Evolutionary conservation across 2,797 vertebrate genomes (phyloP), one percentile per base, ranked within the genome.

Genomic region (Microchirus variegatus): DNA sequence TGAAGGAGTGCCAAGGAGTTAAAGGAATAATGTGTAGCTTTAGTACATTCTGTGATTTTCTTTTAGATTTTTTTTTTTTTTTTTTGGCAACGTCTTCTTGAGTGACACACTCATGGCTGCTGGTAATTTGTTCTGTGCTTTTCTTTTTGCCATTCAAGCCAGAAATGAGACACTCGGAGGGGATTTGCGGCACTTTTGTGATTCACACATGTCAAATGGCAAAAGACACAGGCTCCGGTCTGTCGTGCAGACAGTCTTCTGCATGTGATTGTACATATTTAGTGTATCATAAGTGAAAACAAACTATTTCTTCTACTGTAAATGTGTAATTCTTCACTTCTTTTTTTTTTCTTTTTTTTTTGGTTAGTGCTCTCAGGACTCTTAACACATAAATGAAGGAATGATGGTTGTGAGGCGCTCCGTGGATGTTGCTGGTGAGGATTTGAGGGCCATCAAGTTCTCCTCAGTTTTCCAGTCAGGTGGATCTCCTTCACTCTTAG

Each of bases 281-380:
- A 95, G 95, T 97, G 96, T 98, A 97, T 96, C 95, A 97, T 97
- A 98, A 94, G 88, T 95, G 90, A 91, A 91, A 92, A 88, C 86
- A 88, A 91, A 89, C 86, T 92, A 91, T 93, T 93, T 92, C 92
- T 95, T 96, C 95, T 86, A 92, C 94, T 96, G 93, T 97, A 93
- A 94, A 95, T 96, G 94, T 95, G 95, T 96, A 95, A 90, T 89
- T 90, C 95, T 95, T 96, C 96, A 94, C 93, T 95, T 91, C 93
- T 92, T 93, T 96, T 78, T 13, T 62, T 69, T 76, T 57, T 14
- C 57, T 80, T 75, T 79, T 60, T 80, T 74, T 78, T 90, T 95
- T 2, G 78, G 88, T 96, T 97, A 96, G 95, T 96, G 96, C 96
- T 97, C 97, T 99, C 97, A 99, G 97, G 97, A 99, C 96, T 97